These are phyloP conservation scores for Sphinx pinastri DNA, from an alignment of 2,888 invertebrate genomes.

Conservation along the genomic window DNA sequence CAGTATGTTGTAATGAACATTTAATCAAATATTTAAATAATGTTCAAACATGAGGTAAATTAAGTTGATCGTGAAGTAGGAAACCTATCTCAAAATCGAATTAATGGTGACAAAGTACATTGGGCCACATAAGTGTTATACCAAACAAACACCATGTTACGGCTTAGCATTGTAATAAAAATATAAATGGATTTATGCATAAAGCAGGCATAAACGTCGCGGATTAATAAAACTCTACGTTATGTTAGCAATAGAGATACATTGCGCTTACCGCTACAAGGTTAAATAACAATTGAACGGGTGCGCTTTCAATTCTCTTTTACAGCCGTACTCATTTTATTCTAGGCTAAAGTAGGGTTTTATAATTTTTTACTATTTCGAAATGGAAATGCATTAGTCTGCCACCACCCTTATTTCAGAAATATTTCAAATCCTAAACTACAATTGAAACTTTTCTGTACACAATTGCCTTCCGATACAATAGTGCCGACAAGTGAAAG, in stretches of 20 bases:
- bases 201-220: background rate
- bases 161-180: too few relatives aligned
- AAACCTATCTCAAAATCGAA: too few relatives aligned
- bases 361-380: background rate
- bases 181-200: background rate
- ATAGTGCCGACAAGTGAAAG: slow-evolving; percentile 80
- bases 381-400: background rate
- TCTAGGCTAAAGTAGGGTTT: slow-evolving; percentile 9
- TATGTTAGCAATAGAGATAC: slow-evolving; percentile 6
- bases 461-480: slow-evolving; percentile 73
- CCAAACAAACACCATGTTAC: too few relatives aligned
- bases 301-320: slow-evolving; percentile 13
- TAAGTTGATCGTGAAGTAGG: too few relatives aligned
- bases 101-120: too few relatives aligned
- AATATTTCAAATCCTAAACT: slow-evolving; percentile 48
- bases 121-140: too few relatives aligned
- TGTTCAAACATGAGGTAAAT: too few relatives aligned
- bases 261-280: slow-evolving; percentile 4
- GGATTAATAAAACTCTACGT: background rate
- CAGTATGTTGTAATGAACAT: background rate
- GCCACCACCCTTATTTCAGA: slow-evolving; percentile 55
- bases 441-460: slow-evolving; percentile 63
- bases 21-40: background rate
- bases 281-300: slow-evolving; percentile 13
- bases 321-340: slow-evolving; percentile 13